Evolutionary conservation across 2,797 vertebrate species (phyloP).

Genomic region (Notoglanidium macrostoma): DNA sequence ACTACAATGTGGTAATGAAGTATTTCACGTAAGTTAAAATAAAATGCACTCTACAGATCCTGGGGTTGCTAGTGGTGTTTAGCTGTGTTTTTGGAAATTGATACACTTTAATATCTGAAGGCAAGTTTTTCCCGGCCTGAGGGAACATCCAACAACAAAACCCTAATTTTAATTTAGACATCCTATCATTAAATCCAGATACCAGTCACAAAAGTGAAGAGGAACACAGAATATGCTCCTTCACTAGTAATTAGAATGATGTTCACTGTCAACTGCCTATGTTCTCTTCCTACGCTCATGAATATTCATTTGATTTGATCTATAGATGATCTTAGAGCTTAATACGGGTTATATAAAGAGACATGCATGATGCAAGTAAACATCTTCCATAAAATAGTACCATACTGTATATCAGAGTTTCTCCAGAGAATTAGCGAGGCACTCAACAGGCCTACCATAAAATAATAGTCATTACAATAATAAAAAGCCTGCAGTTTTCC

Average conservation of each 20-base stretch:
- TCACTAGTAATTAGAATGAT: constrained; percentile 9
- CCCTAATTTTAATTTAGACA: background rate
- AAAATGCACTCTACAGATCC: background rate
- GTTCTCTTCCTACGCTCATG: background rate
- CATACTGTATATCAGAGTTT: background rate
- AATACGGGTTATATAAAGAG: background rate
- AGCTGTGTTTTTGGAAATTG: background rate
- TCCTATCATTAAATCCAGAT: constrained; percentile 5
- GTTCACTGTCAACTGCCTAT: background rate
- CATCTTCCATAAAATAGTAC: background rate
- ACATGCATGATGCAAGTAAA: background rate
- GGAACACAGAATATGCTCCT: background rate
- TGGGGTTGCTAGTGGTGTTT: background rate
- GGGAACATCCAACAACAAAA: constrained; percentile 6
- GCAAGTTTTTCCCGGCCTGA: constrained; percentile 2
- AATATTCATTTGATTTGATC: background rate
- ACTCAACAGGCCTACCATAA: background rate
- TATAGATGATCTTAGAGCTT: background rate
- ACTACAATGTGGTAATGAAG: background rate
- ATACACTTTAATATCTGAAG: constrained; percentile 3
- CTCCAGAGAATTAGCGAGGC: background rate
- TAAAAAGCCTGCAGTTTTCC: background rate
- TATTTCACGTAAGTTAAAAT: background rate
- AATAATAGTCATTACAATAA: background rate
- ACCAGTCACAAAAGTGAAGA: background rate